Evolutionary conservation across 2,797 vertebrate genomes (phyloP).

Genomic region (Crypturellus tataupa): DNA sequence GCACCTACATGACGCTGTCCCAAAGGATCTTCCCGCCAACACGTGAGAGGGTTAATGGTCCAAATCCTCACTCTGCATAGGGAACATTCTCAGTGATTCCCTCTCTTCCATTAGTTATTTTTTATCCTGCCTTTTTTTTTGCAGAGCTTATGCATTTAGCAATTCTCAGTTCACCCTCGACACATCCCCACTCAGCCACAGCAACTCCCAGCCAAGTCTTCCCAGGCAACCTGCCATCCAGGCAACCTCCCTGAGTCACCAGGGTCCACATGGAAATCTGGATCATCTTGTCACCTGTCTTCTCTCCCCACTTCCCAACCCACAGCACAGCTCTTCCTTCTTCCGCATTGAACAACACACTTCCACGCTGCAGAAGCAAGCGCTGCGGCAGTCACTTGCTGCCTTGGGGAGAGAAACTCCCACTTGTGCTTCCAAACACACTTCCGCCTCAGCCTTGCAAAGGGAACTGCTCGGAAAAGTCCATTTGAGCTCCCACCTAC

Average conservation of each 20-base stretch:
- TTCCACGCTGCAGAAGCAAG: not conserved
- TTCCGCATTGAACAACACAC: not conserved
- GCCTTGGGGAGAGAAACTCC: not conserved
- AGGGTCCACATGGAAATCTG: not conserved
- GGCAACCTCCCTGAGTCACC: not conserved
- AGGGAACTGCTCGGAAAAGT: not conserved
- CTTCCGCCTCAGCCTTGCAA: not conserved
- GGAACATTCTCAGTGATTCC: not conserved
- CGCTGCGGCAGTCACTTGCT: not conserved
- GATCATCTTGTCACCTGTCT: not conserved
- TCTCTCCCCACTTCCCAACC: not conserved
- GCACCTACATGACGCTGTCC: not conserved
- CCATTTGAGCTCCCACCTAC: not conserved
- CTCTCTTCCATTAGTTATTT: not conserved
- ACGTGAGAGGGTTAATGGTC: not conserved
- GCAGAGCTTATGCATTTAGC: not conserved
- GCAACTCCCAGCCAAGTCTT: not conserved
- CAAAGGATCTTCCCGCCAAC: not conserved
- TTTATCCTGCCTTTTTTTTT: not conserved
- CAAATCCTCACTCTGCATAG: not conserved
- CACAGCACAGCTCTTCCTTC: not conserved
- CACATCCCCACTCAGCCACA: not conserved
- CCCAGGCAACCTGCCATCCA: not conserved
- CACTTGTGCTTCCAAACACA: not conserved
- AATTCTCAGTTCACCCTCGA: not conserved